Percentiles rank a stretch among this genome's conserved stretches.
Evolutionary conservation across 1,140 invertebrate species (phyloP).

Genomic region (Vanessa tameamea): DNA sequence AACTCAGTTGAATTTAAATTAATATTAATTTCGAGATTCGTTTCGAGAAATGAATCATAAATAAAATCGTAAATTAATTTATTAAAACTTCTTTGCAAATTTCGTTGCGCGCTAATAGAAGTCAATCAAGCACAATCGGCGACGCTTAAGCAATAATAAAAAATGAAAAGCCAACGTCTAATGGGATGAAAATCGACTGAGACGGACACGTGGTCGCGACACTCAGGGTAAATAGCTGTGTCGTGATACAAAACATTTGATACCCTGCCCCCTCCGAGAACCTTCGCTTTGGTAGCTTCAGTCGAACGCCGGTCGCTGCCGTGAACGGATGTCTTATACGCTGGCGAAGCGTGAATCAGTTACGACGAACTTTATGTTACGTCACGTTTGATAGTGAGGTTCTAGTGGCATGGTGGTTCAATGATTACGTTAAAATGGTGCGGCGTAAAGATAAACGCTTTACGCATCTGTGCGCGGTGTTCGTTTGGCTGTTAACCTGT

Average conservation of each 20-base stretch:
- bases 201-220: conserved; percentile 64
- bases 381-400: conserved; percentile 58
- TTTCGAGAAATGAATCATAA: neutral
- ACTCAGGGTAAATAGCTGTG: conserved; percentile 54
- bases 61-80: neutral
- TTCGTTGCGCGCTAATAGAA: conserved; percentile 7
- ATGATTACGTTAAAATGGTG: conserved; percentile 70
- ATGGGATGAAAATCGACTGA: conserved; percentile 68
- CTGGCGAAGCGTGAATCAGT: conserved; percentile 5
- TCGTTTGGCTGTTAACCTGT: conserved; percentile 67
- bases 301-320: conserved; percentile 52
- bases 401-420: conserved; percentile 59
- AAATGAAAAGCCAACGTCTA: conserved; percentile 56
- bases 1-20: too few relatives aligned
- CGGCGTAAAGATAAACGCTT: conserved; percentile 52
- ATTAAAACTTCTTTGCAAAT: neutral
- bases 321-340: conserved; percentile 42
- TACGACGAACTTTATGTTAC: conserved; percentile 62
- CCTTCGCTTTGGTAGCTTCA: conserved; percentile 44
- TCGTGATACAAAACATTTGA: conserved; percentile 68
- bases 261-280: conserved; percentile 59
- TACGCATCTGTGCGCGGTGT: conserved; percentile 56
- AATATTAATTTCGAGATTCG: too few relatives aligned
- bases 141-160: conserved; percentile 29
- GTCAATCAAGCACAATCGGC: conserved; percentile 42